Conservation (phyloP, 2,113 vertebrate genomes). For the Micromys minutus region DNA sequence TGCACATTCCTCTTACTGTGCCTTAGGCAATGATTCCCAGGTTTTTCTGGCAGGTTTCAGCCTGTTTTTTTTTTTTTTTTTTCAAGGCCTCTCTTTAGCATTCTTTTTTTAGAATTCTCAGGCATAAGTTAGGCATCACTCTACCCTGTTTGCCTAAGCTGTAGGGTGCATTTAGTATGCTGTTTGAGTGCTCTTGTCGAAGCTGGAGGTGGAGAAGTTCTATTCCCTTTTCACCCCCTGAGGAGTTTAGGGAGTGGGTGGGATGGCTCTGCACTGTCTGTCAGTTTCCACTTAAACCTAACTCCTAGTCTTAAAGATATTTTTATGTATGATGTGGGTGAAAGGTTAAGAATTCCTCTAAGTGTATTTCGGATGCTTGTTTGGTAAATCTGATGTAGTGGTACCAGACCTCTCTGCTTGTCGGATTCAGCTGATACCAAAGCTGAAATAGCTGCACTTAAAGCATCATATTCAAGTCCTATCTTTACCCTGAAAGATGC, state of each 20-base stretch:
- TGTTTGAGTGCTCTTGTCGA: background rate
- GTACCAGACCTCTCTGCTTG: background rate
- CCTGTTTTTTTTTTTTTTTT: background rate
- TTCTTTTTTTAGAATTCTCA: conserved; percentile 34
- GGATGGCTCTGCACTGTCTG: background rate
- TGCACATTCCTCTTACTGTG: background rate
- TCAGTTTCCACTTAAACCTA: background rate
- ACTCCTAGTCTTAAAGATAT: background rate
- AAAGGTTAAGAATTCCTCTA: background rate
- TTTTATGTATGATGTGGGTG: background rate
- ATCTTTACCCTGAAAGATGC: background rate
- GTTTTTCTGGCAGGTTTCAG: background rate
- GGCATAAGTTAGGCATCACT: background rate
- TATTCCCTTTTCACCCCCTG: background rate
- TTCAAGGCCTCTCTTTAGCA: background rate
- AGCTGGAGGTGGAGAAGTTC: background rate
- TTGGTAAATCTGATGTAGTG: background rate
- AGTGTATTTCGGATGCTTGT: background rate
- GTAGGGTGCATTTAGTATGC: background rate
- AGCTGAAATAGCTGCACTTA: background rate
- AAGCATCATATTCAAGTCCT: background rate
- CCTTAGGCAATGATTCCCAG: background rate
- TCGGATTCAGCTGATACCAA: background rate
- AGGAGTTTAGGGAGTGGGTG: background rate
- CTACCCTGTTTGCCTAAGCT: background rate